Base-by-base conservation (phyloP, 2,888 invertebrate species). In the Lasioglossum malachurum region DNA sequence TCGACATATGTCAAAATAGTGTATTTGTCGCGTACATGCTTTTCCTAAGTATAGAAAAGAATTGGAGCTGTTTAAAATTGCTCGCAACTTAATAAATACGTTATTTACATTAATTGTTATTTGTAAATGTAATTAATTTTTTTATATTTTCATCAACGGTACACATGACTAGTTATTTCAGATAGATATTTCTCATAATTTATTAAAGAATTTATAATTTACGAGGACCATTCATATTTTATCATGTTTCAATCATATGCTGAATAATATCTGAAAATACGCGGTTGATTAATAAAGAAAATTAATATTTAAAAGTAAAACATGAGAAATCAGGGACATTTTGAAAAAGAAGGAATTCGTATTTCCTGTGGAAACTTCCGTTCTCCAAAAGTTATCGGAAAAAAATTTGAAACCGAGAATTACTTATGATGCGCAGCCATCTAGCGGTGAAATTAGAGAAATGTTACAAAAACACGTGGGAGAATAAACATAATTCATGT, bases 381-480 rank as follows among this genome's bases (percentile, higher is more conserved):
- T 38, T 69, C 19, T 38, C 67, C 19, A 69, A 38, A 38, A 38
- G 23, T 31, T 64, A 7, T 64, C 31, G 4, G n/a, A n/a, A 57
- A n/a, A n/a, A 10, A n/a, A n/a, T 57, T 57, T 57, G 12, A 57
- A n/a, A n/a, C n/a, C 57, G 4, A 57, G 57, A 57, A 57, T 57
- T 57, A 57, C n/a, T 41, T 71, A 38, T 14, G 4, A 10, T 41
- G 14, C n/a, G 71, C 41, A 27, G 53, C 57, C 75, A 38, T 57
- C 75, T 75, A 57, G 57, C 57, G 75, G 75, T 75, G 41, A 41
- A 38, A 41, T 75, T 41, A 8, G n/a, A 38, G 19, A 16, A 75
- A 57, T 41, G 14, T 19, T 64, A 53, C 53, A 69, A 49, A 69
- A 49, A 53, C 69, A 69, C 74, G 74, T 80, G 69, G 41, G 2